phyloP scores from a whole-genome alignment of 2,888 invertebrate species.

The Frankliniella fusca region DNA sequence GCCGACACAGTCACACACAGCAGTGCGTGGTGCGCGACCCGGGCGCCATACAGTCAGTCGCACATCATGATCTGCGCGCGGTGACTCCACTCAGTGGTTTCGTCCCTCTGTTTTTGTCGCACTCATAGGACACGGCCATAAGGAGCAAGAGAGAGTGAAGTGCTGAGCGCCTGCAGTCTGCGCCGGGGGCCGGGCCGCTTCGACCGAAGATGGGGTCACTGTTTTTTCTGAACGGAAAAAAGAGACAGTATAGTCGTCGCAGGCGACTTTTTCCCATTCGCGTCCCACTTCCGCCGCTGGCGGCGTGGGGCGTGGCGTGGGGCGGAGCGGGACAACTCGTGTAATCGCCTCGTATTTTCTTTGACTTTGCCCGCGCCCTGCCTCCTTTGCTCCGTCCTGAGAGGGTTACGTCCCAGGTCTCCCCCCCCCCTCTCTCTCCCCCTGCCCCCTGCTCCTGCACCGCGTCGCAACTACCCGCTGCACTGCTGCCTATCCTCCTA shows the following conservation, averaged over 20 bases:
- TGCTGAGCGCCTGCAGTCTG: not conserved
- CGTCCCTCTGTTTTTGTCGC: no score
- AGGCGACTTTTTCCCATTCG: no score
- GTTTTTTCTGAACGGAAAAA: no score
- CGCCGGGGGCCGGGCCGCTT: not conserved
- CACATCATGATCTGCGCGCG: not conserved
- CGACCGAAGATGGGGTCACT: no score
- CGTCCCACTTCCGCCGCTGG: not conserved
- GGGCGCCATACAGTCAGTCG: not conserved
- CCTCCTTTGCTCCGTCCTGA: no score
- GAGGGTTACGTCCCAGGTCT: no score
- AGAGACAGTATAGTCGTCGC: not conserved
- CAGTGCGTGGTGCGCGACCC: no score
- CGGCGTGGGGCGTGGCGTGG: not conserved
- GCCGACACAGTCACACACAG: not conserved
- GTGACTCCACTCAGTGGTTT: not conserved
- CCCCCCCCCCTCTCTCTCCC: not conserved
- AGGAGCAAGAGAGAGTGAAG: not conserved
- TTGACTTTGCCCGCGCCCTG: not conserved
- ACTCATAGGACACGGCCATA: no score
- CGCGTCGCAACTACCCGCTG: not conserved
- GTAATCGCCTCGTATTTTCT: not conserved
- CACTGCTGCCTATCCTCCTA: not conserved
- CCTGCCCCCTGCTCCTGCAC: no score
- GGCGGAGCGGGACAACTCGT: no score